A percentile compares a stretch with the other conserved stretches of the same genome.
Conservation (phyloP, 2,797 vertebrate genomes). For the Acipenser ruthenus region DNA sequence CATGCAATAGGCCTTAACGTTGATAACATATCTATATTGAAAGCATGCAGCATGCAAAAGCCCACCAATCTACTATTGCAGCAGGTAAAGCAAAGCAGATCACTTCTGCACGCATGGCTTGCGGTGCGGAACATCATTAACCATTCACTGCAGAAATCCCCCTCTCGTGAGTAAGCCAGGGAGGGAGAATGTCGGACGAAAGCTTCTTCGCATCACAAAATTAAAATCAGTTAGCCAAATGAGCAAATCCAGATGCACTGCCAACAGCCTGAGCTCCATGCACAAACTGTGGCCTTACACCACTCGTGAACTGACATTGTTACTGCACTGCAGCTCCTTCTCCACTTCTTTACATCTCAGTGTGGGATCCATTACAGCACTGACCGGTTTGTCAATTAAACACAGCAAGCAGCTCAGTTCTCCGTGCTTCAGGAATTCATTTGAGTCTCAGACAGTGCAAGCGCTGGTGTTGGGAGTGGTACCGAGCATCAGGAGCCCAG, state of each 20-base stretch:
- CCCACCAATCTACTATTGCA: constrained; percentile 76
- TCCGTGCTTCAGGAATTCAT: constrained; percentile 28
- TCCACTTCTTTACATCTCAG: constrained; percentile 38
- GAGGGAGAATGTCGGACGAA: not conserved
- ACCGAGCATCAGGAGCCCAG: constrained; percentile 20
- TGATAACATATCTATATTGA: constrained; percentile 27
- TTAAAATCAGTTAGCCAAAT: constrained; percentile 5
- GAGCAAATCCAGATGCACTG: constrained; percentile 17
- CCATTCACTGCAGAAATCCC: constrained; percentile 22
- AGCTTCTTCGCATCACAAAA: not conserved
- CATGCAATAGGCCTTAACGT: too few species aligned
- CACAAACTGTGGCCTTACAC: not conserved
- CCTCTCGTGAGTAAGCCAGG: not conserved
- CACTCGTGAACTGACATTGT: constrained; percentile 18
- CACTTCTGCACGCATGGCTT: constrained; percentile 57
- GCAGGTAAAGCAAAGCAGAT: constrained; percentile 71
- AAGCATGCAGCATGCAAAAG: constrained; percentile 53
- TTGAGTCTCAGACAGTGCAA: constrained; percentile 27
- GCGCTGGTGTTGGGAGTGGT: constrained; percentile 21
- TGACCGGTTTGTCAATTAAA: constrained; percentile 15
- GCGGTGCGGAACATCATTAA: constrained; percentile 52
- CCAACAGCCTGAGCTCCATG: constrained; percentile 13
- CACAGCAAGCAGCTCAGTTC: constrained; percentile 20
- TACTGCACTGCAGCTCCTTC: constrained; percentile 34
- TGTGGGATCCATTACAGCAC: constrained; percentile 47